Conservation (phyloP, 2,797 vertebrate species). For the Lepilemur ruficaudatus region DNA sequence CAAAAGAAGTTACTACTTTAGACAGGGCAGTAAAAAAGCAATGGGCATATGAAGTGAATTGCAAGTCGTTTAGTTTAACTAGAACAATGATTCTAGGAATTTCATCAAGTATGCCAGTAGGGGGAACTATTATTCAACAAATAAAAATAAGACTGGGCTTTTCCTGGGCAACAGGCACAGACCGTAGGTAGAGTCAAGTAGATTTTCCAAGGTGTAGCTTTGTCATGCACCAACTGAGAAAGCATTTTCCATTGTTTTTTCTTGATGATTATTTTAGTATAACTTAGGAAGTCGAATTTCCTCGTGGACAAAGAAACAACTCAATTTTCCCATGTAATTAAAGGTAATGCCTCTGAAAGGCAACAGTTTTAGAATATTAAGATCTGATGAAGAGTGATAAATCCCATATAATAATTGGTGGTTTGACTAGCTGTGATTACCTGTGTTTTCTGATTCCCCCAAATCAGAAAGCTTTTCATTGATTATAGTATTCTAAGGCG, state of each 20-base stretch:
- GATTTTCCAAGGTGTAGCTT: not conserved
- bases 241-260: not conserved
- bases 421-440: not conserved
- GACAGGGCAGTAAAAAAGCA: not conserved
- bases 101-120: conserved; percentile 48
- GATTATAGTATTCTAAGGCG: not conserved
- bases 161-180: not conserved
- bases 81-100: not conserved
- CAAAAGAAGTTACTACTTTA: not conserved
- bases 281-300: not conserved
- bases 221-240: not conserved
- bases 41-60: not conserved
- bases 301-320: not conserved
- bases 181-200: not conserved
- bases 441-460: not conserved
- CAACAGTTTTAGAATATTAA: not conserved
- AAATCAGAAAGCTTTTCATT: not conserved
- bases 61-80: not conserved
- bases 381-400: not conserved
- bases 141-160: not conserved
- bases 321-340: not conserved
- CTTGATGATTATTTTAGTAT: not conserved
- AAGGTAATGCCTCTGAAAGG: not conserved
- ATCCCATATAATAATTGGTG: not conserved
- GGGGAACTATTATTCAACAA: conserved; percentile 58